Base-by-base conservation (phyloP, 2,113 vertebrate genomes). In the Geococcyx californianus region DNA sequence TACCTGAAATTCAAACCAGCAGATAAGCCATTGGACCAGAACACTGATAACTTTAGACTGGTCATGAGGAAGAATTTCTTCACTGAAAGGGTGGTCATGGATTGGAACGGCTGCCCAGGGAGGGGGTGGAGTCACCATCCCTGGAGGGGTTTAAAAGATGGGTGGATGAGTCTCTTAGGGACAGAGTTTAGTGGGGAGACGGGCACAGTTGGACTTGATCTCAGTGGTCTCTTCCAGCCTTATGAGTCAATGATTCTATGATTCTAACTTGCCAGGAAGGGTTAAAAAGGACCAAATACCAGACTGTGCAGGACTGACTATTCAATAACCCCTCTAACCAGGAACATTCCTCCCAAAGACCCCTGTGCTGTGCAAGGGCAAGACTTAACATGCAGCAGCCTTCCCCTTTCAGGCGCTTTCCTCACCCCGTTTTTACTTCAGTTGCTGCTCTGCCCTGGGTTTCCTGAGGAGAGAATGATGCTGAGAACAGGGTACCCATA, bases 371-470 rank as follows among this genome's bases (percentile, higher is more conserved):
- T 51, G 34, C 20, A 20, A 62, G 17, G 19, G 6, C 31, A 54
- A 34, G 34, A 18, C 29, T 67, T 51, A 55, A 26, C 40, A 49
- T 0, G 0, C 17, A 47, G 8, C 6, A 2, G 11, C 9, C 21
- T 20, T 70, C 13, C 36, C 15, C 25, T 77, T 62, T 51, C 56
- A 25, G 7, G 38, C 33, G 7, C 47, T 72, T 16, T 5, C 36
- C 36, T 80, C 52, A 20, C 7, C 8, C 5, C 34, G 4, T 70
- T 73, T 66, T 28, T 47, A 3, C 21, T 60, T 63, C 62, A 60
- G 21, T 20, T n/a, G 16, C 12, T 47, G 51, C 36, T 55, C 60
- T 70, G 54, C 24, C 70, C 69, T 7, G 9, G 21, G 6, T 44
- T 55, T 87, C n/a, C 52, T 13, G 3, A 9, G 26, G 26, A 87